Evolutionary conservation across 1,140 invertebrate genomes (phyloP).

Genomic region (Dendrolimus kikuchii): DNA sequence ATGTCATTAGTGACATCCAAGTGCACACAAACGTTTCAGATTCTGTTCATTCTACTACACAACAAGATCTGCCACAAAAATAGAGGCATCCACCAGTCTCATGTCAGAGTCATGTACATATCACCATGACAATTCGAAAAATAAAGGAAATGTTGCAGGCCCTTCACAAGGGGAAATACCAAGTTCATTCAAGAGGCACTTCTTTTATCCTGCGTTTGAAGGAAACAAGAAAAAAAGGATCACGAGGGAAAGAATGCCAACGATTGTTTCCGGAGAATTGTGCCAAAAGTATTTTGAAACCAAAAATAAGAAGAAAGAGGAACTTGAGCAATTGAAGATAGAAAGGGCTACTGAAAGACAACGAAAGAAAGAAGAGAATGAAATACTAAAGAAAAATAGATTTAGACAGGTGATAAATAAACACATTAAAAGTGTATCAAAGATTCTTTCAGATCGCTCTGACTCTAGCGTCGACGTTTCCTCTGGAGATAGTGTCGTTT

Average conservation of each 20-base stretch:
- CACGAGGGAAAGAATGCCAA: too few relatives aligned
- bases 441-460: neutral
- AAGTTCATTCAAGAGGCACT: constrained; percentile 10
- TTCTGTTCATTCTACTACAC: constrained; percentile 2
- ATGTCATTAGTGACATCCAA: constrained; percentile 14
- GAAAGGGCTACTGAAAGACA: constrained; percentile 10
- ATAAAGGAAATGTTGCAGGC: constrained; percentile 12
- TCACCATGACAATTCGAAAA: too few relatives aligned
- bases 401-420: constrained; percentile 13
- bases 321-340: constrained; percentile 3
- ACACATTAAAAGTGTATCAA: constrained; percentile 12
- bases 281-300: too few relatives aligned
- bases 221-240: neutral
- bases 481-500: constrained; percentile 13
- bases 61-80: neutral
- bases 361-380: constrained; percentile 9
- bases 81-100: constrained; percentile 14
- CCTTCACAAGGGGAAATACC: constrained; percentile 13
- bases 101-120: too few relatives aligned
- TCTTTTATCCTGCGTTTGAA: constrained; percentile 2
- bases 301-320: constrained; percentile 2
- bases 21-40: constrained; percentile 12
- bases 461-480: neutral
- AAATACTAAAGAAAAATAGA: constrained; percentile 12
- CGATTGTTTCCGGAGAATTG: too few relatives aligned